phyloP scores from a whole-genome alignment of 2,888 invertebrate genomes.

The Diarsia rubi region DNA sequence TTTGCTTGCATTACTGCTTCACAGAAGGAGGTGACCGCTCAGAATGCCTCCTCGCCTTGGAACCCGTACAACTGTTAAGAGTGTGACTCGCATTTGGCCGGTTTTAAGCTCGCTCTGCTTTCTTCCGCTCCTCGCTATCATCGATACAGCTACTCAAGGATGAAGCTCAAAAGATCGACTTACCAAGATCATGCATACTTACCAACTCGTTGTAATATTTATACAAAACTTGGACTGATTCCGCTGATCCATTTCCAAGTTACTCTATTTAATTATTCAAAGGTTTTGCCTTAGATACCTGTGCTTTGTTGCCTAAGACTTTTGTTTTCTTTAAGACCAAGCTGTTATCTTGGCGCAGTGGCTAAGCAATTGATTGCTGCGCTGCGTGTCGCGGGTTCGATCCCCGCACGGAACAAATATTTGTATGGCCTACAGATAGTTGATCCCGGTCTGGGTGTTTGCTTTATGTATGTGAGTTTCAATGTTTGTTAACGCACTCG shows the following conservation, averaged over 20 bases:
- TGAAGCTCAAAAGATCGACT: constrained; percentile 6
- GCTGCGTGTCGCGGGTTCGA: too few species aligned
- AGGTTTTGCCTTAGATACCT: not conserved
- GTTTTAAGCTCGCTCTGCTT: not conserved
- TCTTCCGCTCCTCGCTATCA: not conserved
- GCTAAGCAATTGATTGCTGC: too few species aligned
- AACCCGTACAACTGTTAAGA: too few species aligned
- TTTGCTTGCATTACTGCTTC: too few species aligned
- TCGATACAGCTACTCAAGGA: not conserved
- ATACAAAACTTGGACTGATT: constrained; percentile 25
- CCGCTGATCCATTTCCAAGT: constrained; percentile 24
- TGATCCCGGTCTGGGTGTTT: too few species aligned
- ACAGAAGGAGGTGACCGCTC: too few species aligned
- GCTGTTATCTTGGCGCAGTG: too few species aligned
- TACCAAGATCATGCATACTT: constrained; percentile 27
- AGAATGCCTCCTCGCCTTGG: too few species aligned
- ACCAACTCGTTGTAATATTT: constrained; percentile 34
- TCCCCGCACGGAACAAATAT: too few species aligned
- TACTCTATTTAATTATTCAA: constrained; percentile 25
- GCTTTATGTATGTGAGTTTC: too few species aligned
- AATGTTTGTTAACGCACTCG: too few species aligned
- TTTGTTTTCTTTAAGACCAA: not conserved
- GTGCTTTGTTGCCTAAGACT: not conserved
- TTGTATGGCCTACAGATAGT: too few species aligned
- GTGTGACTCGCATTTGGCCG: not conserved